Conservation (phyloP, 2,113 vertebrate species). For the Eulemur macaco region DNA sequence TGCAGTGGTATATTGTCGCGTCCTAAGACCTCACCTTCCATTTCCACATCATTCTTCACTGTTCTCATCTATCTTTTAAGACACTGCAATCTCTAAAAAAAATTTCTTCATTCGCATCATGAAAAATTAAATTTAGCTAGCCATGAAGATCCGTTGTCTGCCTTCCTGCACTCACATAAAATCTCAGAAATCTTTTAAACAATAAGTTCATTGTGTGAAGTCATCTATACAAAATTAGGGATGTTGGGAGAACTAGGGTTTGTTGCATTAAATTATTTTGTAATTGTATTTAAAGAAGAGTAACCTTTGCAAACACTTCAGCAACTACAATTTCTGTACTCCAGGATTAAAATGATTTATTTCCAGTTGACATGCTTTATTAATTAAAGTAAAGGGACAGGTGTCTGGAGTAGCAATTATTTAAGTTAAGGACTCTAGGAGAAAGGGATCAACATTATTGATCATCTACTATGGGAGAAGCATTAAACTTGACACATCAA, state of each 20-base stretch:
- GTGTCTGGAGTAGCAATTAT: not conserved
- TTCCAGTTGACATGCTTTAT: slow-evolving; percentile 26
- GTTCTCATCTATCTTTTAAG: not conserved
- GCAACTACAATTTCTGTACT: not conserved
- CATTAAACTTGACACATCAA: not conserved
- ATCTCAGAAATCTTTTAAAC: not conserved
- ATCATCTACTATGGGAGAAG: not conserved
- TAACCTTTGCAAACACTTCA: slow-evolving; percentile 23
- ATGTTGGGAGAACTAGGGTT: not conserved
- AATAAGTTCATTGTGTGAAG: not conserved
- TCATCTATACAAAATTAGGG: not conserved
- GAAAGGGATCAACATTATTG: not conserved
- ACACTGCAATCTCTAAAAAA: not conserved
- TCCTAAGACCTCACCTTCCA: not conserved
- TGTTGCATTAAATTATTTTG: not conserved
- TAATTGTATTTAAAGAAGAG: slow-evolving; percentile 23
- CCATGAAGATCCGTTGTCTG: not conserved
- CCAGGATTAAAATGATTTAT: not conserved
- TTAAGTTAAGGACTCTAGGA: not conserved
- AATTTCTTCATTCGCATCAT: not conserved
- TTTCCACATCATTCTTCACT: not conserved
- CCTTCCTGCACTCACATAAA: not conserved
- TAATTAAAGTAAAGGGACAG: slow-evolving; percentile 18
- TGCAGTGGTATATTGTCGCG: accelerated
- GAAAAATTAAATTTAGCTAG: slow-evolving; percentile 11